Base-by-base conservation (phyloP, 2,797 vertebrate genomes). In the Chiroxiphia lanceolata region DNA sequence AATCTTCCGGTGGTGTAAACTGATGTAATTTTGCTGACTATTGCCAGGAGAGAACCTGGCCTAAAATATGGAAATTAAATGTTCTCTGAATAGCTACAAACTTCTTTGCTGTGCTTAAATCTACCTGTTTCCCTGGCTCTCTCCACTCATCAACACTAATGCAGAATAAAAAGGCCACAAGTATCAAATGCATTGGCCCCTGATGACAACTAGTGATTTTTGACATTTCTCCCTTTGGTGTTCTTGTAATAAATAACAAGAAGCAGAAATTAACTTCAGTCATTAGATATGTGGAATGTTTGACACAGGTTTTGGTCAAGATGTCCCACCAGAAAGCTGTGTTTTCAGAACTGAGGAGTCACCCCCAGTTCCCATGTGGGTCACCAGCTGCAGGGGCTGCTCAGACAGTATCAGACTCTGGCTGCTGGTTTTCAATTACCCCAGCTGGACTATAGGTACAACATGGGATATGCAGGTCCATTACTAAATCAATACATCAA, bases 401-500 rank as follows among this genome's bases (percentile, higher is more conserved):
- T 65, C 67, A 47, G 76, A 71, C 40, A 60, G 14, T 13, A 34
- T 45, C 45, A n/a, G 25, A n/a, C 57, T 33, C 56, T 9, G 7
- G 69, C 91, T 92, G 84, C 61, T 88, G 76, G 29, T 83, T 91
- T 90, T 76, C 54, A 86, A 82, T 88, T 44, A 44, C 44, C 59
- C 45, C 68, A 60, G 0, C 0, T 40, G 56, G 69, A 67, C 68
- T 88, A n/a, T 3, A 86, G 89, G 70, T 83, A 67, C 27, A 56
- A 36, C 72, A 14, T 1, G 27, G 65, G 69, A 93, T n/a, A 75
- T 8, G 31, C 38, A 75, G 83, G 42, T 86, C 87, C 53, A 56
- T 91, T 65, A 78, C 84, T 72, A 69, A 81, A 91, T 91, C 91
- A 78, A 83, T 82, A 72, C 36, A 90, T 90, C 83, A 83, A 72